Conservation (phyloP, 2,797 vertebrate genomes). For the Parauchenoglanis ngamensis region DNA sequence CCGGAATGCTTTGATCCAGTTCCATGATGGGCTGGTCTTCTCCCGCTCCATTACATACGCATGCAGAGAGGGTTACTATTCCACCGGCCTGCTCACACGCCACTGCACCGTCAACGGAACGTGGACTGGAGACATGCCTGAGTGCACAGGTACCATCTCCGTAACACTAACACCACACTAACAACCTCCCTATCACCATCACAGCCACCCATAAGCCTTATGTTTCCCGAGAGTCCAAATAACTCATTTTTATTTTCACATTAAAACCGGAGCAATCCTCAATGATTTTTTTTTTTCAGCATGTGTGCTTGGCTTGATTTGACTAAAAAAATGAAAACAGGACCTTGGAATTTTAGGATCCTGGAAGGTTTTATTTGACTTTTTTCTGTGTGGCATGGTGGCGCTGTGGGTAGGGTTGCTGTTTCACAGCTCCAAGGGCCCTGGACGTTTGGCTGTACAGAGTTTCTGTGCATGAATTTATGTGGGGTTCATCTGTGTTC, state of each 20-base stretch:
- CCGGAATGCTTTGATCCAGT: slow-evolving; percentile 84
- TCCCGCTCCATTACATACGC: slow-evolving; percentile 92
- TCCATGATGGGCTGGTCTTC: slow-evolving; percentile 90
- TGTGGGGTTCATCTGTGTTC: background rate
- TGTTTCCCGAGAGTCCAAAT: slow-evolving; percentile 9
- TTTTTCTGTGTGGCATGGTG: background rate
- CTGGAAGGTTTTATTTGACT: background rate
- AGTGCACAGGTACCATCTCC: slow-evolving; percentile 84
- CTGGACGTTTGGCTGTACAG: background rate
- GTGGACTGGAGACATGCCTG: slow-evolving; percentile 92
- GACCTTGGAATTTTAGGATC: background rate
- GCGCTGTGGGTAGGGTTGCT: background rate
- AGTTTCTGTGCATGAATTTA: background rate
- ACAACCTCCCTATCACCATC: background rate
- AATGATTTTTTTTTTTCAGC: background rate
- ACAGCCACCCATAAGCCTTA: background rate
- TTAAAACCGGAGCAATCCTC: background rate
- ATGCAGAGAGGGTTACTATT: slow-evolving; percentile 93
- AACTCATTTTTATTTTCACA: background rate
- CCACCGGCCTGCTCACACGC: slow-evolving; percentile 90
- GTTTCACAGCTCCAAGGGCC: background rate
- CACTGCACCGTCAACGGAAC: slow-evolving; percentile 97
- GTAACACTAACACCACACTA: background rate
- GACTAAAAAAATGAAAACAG: background rate
- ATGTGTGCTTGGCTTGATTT: background rate